phyloP scores from a whole-genome alignment of 2,888 invertebrate genomes.

The Herminia tarsipennalis region DNA sequence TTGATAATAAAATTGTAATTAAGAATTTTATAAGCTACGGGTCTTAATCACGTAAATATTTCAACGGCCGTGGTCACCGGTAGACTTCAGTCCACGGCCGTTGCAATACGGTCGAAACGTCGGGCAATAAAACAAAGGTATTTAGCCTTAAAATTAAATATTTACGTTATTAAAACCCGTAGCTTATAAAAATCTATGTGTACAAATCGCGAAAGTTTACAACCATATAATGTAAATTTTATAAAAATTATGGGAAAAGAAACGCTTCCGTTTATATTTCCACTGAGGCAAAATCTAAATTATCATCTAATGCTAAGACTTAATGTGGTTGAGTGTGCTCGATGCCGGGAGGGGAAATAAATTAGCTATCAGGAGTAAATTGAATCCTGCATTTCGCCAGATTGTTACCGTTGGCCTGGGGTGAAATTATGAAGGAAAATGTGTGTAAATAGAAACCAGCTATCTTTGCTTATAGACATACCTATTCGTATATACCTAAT shows the following conservation, averaged over 20 bases:
- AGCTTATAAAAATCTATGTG: no score
- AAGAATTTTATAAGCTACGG: no score
- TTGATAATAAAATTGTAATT: no score
- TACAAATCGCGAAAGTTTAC: no score
- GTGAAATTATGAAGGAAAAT: constrained; percentile 49
- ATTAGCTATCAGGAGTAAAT: constrained; percentile 80
- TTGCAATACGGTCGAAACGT: no score
- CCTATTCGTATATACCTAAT: constrained; percentile 1
- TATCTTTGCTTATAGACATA: constrained; percentile 8
- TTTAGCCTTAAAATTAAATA: no score
- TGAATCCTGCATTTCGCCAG: constrained; percentile 73
- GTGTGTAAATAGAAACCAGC: constrained; percentile 34
- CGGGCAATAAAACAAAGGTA: no score
- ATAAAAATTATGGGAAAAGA: not conserved
- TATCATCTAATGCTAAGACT: constrained; percentile 30
- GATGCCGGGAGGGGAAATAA: constrained; percentile 67
- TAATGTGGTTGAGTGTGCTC: constrained; percentile 52
- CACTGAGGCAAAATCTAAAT: constrained; percentile 10
- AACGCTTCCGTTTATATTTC: constrained; percentile 3
- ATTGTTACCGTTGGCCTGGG: constrained; percentile 63
- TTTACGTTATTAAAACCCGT: no score
- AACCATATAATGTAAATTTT: no score
- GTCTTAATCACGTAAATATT: no score
- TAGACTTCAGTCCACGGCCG: no score
- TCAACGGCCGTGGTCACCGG: no score